Percentiles rank a stretch among this genome's conserved stretches.
phyloP scores from a whole-genome alignment of 1,140 invertebrate genomes.

The Pogonomyrmex californicus region DNA sequence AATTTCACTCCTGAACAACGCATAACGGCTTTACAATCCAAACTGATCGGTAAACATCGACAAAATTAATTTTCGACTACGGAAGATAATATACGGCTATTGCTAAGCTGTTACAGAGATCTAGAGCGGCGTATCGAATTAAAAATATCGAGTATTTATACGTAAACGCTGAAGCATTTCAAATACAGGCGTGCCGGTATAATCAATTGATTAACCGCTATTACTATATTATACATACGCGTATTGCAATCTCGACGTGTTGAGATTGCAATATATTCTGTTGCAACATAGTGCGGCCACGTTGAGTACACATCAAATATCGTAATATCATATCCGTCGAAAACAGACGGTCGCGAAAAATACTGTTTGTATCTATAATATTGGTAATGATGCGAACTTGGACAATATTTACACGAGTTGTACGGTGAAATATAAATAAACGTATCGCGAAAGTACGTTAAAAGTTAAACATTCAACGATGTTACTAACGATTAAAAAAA shows the following conservation, averaged over 20 bases:
- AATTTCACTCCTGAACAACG: conserved; percentile 26
- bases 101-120: conserved; percentile 30
- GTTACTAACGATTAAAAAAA: conserved; percentile 61
- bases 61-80: conserved; percentile 39
- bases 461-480: conserved; percentile 54
- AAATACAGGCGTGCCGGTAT: conserved; percentile 37
- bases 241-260: conserved; percentile 47
- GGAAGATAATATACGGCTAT: conserved; percentile 33
- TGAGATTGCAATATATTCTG: conserved; percentile 39
- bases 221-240: conserved; percentile 51
- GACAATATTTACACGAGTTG: conserved; percentile 42
- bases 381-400: conserved; percentile 48
- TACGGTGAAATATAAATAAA: conserved; percentile 55
- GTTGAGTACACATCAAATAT: conserved; percentile 58
- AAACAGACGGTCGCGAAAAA: conserved; percentile 57
- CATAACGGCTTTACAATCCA: conserved; percentile 17
- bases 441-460: conserved; percentile 33
- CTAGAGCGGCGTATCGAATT: conserved; percentile 37
- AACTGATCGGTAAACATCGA: conserved; percentile 33
- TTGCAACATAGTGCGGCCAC: conserved; percentile 15
- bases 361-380: conserved; percentile 55
- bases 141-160: conserved; percentile 56
- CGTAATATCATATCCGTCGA: conserved; percentile 58
- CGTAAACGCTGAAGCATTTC: conserved; percentile 29
- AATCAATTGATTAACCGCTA: conserved; percentile 63